Evolutionary conservation across 2,113 vertebrate genomes (phyloP).

Genomic region (Chaenogobius annularis): DNA sequence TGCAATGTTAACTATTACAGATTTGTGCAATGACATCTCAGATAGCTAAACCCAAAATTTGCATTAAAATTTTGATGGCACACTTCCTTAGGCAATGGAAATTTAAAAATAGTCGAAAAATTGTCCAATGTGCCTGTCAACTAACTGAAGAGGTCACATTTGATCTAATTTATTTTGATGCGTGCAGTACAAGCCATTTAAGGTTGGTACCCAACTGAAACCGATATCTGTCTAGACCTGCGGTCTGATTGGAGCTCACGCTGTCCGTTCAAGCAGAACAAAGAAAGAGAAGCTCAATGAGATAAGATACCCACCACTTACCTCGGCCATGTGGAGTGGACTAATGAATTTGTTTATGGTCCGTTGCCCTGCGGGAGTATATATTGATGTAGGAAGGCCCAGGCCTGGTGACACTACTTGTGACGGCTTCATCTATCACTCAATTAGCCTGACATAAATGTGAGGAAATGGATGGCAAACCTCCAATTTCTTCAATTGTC

Average conservation of each 20-base stretch:
- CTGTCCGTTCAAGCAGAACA: conserved; percentile 22
- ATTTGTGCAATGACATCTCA: background rate
- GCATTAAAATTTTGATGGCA: no score
- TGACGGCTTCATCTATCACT: conserved; percentile 61
- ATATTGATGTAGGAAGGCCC: conserved; percentile 40
- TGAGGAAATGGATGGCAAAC: conserved; percentile 13
- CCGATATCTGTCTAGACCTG: conserved; percentile 38
- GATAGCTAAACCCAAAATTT: background rate
- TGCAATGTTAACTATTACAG: background rate
- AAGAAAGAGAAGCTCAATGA: conserved; percentile 29
- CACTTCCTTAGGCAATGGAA: background rate
- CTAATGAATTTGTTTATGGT: conserved; percentile 64
- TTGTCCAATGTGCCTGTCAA: background rate
- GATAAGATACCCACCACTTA: conserved; percentile 37
- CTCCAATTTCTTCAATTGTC: conserved; percentile 18
- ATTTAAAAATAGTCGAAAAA: background rate
- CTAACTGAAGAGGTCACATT: background rate
- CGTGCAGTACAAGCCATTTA: background rate
- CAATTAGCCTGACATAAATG: conserved; percentile 36
- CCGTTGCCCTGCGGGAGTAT: conserved; percentile 27
- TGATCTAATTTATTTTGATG: conserved; percentile 6
- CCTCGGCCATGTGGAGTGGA: conserved; percentile 27
- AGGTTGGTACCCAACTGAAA: conserved; percentile 14
- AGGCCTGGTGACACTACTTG: conserved; percentile 22
- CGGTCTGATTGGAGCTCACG: conserved; percentile 29